Evolutionary conservation across 2,888 invertebrate species (phyloP), one percentile per base, ranked within the genome.

Genomic region (Allophyes oxyacanthae): DNA sequence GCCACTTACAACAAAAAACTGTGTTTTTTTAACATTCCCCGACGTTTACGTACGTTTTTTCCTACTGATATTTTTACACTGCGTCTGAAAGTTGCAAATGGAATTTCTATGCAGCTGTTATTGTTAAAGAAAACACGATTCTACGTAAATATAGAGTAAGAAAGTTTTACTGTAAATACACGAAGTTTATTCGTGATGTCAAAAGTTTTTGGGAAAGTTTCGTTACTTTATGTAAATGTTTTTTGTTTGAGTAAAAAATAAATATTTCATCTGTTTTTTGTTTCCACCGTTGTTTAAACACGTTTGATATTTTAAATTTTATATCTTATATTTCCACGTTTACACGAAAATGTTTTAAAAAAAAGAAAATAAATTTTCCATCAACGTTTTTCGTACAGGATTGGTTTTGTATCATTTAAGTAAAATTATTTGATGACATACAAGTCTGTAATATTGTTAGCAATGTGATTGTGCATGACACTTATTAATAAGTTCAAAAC

Each of bases 1-100:
- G 82, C 86, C 88, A 89, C 90, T 91, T 88, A 86, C 85, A 82
- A 75, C 79, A 82, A 79, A 85, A 82, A 87, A 88, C 82, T 80
- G 83, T 79, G 75, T 84, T 80, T 84, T 87, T 86, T 75, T 57
- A 71, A 78, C 76, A 72, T 82, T 77, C 75, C 62, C 71, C 67
- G 71, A 77, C 82, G 80, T 83, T 87, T 84, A 81, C 67, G 65
- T 79, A 78, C 77, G 25, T 72, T 80, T 77, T 68, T 75, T 72
- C 70, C 43, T 43, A 56, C 67, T 72, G 59, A 66, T 69, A 70
- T 72, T 73, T 74, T 72, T 64, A 72, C 61, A 65, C 72, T 60
- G 60, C 54, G 81, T 84, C 79, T 82, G 77, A 65, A 81, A 83
- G 80, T 84, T 83, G 50, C 70, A 59, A 83, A 81, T 79, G 72